Conservation (phyloP, 2,113 vertebrate genomes). For the Antechinus stuartii region DNA sequence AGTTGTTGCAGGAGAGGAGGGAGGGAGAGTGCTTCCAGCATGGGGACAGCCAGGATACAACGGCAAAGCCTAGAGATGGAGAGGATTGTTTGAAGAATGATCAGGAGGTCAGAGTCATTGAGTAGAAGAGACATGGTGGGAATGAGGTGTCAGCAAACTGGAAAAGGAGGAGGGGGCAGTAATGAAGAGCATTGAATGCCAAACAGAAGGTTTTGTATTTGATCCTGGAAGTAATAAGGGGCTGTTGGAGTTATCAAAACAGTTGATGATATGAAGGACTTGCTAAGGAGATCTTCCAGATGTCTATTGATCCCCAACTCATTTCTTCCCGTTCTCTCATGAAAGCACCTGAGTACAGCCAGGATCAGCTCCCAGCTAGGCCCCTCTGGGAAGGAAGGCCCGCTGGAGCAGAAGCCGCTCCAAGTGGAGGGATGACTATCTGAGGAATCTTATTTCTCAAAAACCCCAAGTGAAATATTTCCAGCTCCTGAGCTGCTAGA, state of each 20-base stretch:
- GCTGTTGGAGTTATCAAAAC: neutral
- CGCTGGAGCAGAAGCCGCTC: neutral
- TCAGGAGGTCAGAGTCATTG: neutral
- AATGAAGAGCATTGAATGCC: neutral
- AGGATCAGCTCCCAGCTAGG: too few relatives aligned
- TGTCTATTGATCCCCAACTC: neutral
- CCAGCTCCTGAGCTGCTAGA: conserved; percentile 64
- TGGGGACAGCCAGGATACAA: neutral
- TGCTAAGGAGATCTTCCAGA: neutral
- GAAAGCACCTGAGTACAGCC: neutral
- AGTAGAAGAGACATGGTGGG: neutral
- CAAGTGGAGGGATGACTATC: neutral
- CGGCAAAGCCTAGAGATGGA: too few relatives aligned
- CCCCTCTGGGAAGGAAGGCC: too few relatives aligned
- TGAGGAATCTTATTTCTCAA: conserved; percentile 22
- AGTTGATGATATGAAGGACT: too few relatives aligned
- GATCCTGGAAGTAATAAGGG: too few relatives aligned
- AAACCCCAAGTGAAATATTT: conserved; percentile 49
- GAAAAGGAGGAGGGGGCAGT: neutral
- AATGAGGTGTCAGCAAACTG: neutral
- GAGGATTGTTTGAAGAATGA: neutral
- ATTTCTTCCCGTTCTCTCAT: neutral
- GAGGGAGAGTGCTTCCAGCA: neutral
- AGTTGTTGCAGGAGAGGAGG: neutral
- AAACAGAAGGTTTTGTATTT: neutral